phyloP scores from a whole-genome alignment of 2,888 invertebrate genomes.

The Lysandra bellargus region DNA sequence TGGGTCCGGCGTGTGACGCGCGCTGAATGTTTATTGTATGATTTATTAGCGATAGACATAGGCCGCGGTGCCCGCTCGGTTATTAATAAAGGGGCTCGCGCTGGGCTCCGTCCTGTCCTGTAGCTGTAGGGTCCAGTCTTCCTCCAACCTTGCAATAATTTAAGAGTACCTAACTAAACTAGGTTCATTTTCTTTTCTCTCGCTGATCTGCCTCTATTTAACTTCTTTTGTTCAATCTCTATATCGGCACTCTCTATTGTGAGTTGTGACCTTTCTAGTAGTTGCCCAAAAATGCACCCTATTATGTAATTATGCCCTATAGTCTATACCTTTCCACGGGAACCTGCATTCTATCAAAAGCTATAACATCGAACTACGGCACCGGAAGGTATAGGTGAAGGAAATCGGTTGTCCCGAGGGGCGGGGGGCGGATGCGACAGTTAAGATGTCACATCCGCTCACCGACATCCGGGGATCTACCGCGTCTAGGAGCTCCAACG shows the following conservation, averaged over 20 bases:
- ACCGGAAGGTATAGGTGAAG: constrained; percentile 35
- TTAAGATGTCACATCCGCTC: constrained; percentile 26
- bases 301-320: neutral
- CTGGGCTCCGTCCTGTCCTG: neutral
- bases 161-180: neutral
- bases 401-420: constrained; percentile 37
- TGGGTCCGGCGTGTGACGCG: constrained; percentile 31
- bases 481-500: neutral
- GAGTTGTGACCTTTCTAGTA: neutral
- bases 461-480: constrained; percentile 12
- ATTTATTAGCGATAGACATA: constrained; percentile 39
- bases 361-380: neutral
- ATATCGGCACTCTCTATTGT: neutral
- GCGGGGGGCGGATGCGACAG: constrained; percentile 15
- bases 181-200: neutral
- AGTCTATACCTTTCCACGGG: neutral
- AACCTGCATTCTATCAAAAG: neutral
- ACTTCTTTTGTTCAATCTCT: neutral
- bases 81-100: constrained; percentile 29
- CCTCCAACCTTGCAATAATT: neutral
- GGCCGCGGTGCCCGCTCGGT: constrained; percentile 1
- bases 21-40: constrained; percentile 47
- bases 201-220: neutral
- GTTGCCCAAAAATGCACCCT: neutral
- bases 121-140: neutral